These are phyloP conservation scores for Puntigrus tetrazona DNA, from an alignment of 2,113 vertebrate species.

Conservation along the genomic window DNA sequence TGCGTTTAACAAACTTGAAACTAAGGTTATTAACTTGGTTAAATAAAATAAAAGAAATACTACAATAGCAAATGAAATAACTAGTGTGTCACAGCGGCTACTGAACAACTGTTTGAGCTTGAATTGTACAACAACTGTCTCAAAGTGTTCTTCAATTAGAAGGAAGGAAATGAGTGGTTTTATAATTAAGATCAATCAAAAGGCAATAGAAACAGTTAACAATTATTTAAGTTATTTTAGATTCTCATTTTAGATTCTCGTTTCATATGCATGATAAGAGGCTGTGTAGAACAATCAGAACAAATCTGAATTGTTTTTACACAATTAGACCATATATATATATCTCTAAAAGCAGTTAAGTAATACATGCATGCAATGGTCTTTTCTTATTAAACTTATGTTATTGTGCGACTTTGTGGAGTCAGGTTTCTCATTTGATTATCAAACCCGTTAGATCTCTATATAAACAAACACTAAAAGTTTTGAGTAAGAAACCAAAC, in stretches of 20 bases:
- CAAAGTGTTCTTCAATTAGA: not conserved
- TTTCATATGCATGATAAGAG: not conserved
- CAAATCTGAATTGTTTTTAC: not conserved
- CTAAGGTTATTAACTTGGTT: too few relatives aligned
- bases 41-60: too few relatives aligned
- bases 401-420: not conserved
- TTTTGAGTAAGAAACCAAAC: not conserved
- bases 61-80: not conserved
- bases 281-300: not conserved
- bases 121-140: too few relatives aligned
- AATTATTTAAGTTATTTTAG: not conserved
- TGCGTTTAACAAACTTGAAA: not conserved
- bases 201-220: not conserved
- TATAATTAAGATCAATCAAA: not conserved
- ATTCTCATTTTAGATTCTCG: not conserved
- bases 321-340: not conserved
- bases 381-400: not conserved
- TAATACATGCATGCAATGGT: too few relatives aligned
- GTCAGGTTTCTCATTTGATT: not conserved
- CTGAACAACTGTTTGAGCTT: not conserved
- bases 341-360: too few relatives aligned
- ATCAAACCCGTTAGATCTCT: not conserved
- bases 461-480: not conserved
- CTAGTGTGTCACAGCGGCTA: not conserved
- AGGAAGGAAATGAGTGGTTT: not conserved